Evolutionary conservation across 2,888 invertebrate species (phyloP), one percentile per base, ranked within the genome.

Genomic region (Phytoseiulus persimilis): DNA sequence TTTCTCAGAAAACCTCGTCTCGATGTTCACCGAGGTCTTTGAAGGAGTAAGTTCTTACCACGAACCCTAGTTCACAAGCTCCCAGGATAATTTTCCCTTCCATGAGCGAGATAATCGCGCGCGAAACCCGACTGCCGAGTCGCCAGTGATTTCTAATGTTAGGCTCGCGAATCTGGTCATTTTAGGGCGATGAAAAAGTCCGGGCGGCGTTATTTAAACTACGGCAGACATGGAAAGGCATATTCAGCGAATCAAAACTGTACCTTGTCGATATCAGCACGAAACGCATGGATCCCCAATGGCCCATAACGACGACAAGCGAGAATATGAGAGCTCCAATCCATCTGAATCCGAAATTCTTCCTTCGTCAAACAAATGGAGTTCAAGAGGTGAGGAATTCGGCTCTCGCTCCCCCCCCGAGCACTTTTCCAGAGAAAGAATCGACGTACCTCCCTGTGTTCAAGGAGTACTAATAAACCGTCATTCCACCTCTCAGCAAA

Each of bases 261-360:
- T 97, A 97, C 93, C 95, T 95, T 83, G 94, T 99, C 92, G 99
- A 99, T 94, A 95, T 96, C 46, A 96, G 98, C 89, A 83, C 83
- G 11, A 95, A 95, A 92, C 94, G 95, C 91, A 94, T 98, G 90
- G 99, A 99, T 93, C 97, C 96, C 23, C 97, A 97, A 23, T 99
- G 99, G 99, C 99, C 98, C 5, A 95, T 98, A 14, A 32, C 32
- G 14, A 32, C 83, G 28, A 65, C 89, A 11, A 45, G 28, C n/a
- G 89, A 89, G 65, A 39, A 28, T 65, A n/a, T 83, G 31, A 46
- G 83, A 83, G 89, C 95, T 91, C 91, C 94, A 91, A 97, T 98
- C 93, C 97, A 98, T 94, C 95, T 98, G 91, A 98, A 98, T 95
- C 98, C 98, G 90, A 96, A 96, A 94, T 98, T 98, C 94, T 94